phyloP scores from a whole-genome alignment of 2,113 vertebrate genomes.

The zebrafish (Danio rerio) region DNA sequence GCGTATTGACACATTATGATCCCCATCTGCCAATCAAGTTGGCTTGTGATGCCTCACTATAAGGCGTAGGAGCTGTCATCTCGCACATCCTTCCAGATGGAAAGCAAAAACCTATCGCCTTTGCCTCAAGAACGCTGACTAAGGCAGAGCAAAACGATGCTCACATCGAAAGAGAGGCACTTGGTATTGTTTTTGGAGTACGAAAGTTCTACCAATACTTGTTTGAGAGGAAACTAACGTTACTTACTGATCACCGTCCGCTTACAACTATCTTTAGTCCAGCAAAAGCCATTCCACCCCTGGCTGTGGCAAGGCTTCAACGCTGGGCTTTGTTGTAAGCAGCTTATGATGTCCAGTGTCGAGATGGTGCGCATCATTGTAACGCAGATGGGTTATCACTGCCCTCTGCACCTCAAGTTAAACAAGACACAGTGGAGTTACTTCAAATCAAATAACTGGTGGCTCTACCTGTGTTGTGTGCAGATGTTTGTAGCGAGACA shows the following conservation, averaged over 20 bases:
- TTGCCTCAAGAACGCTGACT: slow-evolving; percentile 25
- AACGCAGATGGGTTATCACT: slow-evolving; percentile 60
- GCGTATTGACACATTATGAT: slow-evolving; percentile 33
- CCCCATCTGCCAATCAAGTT: not conserved
- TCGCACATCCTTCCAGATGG: not conserved
- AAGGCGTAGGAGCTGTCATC: slow-evolving; percentile 5
- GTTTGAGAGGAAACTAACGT: slow-evolving; percentile 56
- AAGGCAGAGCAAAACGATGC: no score
- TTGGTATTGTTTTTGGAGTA: slow-evolving; percentile 29
- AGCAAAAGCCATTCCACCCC: not conserved
- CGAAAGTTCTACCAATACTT: slow-evolving; percentile 47
- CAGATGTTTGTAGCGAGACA: not conserved
- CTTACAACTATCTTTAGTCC: slow-evolving; percentile 31
- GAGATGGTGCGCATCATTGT: not conserved
- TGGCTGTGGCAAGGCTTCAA: not conserved
- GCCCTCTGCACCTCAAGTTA: not conserved
- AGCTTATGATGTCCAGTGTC: not conserved
- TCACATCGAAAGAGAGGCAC: slow-evolving; percentile 23
- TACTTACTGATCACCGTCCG: slow-evolving; percentile 51
- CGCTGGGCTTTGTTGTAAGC: not conserved
- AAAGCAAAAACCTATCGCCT: slow-evolving; percentile 27
- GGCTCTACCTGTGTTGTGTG: not conserved
- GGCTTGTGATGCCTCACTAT: slow-evolving; percentile 28
- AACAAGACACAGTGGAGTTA: not conserved
- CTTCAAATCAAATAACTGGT: not conserved